phyloP scores from a whole-genome alignment of 2,113 vertebrate genomes.

The Meleagris gallopavo region DNA sequence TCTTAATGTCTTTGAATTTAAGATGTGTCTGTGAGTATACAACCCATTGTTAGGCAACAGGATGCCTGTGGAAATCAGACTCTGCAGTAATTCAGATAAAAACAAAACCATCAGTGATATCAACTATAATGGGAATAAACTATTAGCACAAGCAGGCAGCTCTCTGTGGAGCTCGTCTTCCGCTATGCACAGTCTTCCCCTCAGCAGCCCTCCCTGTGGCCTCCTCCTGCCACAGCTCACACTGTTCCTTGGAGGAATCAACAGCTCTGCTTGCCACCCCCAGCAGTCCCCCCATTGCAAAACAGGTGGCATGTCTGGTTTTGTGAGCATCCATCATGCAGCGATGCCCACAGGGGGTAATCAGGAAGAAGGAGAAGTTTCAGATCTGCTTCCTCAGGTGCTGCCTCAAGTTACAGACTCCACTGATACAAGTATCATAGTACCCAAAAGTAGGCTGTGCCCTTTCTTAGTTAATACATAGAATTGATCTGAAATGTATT shows the following conservation, averaged over 20 bases:
- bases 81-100: not conserved
- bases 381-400: not conserved
- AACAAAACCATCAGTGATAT: not conserved
- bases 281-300: not conserved
- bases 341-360: not conserved
- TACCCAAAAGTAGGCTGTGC: not conserved
- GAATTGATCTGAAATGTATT: constrained; percentile 22
- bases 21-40: not conserved
- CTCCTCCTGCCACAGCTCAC: not conserved
- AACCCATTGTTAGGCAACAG: accelerated
- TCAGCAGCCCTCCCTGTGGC: not conserved
- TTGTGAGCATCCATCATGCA: not conserved
- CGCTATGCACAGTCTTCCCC: not conserved
- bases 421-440: not conserved
- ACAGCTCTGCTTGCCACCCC: not conserved
- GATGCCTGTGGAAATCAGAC: not conserved
- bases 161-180: accelerated
- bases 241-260: not conserved
- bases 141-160: not conserved
- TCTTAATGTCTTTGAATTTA: not conserved
- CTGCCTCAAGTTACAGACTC: not conserved
- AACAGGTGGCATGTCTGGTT: not conserved
- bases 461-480: not conserved
- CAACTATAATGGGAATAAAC: not conserved
- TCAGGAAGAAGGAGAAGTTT: not conserved